Evolutionary conservation across 1,140 invertebrate genomes (phyloP).

Genomic region (Paraescarpia echinospica): DNA sequence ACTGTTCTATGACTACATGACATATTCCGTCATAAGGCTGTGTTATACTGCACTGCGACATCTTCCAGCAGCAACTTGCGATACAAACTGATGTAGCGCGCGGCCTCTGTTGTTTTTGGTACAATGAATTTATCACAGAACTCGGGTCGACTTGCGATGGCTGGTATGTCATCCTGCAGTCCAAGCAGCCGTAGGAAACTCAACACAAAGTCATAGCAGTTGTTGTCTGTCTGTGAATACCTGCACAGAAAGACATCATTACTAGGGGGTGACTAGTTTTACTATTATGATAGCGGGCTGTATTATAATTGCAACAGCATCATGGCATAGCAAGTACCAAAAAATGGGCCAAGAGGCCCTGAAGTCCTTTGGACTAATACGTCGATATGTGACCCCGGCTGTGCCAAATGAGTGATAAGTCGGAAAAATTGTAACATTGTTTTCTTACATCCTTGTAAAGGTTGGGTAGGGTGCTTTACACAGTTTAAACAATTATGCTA

Average conservation of each 20-base stretch:
- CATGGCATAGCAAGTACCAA: too few relatives aligned
- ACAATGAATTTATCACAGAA: constrained; percentile 18
- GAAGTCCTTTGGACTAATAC: too few relatives aligned
- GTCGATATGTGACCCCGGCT: too few relatives aligned
- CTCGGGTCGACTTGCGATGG: background rate
- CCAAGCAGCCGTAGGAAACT: constrained; percentile 2
- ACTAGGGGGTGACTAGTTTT: background rate
- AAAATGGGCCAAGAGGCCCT: too few relatives aligned
- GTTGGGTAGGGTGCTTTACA: too few relatives aligned
- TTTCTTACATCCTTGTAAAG: too few relatives aligned
- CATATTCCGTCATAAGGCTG: background rate
- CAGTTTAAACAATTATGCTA: too few relatives aligned
- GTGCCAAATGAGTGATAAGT: too few relatives aligned
- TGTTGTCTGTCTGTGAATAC: constrained; percentile 5
- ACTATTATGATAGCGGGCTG: too few relatives aligned
- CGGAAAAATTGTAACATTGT: too few relatives aligned
- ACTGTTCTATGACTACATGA: background rate
- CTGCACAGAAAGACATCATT: background rate
- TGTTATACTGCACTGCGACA: background rate
- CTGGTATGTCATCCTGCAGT: background rate
- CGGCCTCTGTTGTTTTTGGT: background rate
- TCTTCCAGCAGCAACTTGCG: background rate
- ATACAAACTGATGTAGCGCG: constrained; percentile 9
- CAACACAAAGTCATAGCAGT: constrained; percentile 16
- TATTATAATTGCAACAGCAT: too few relatives aligned